Percentiles rank a stretch among this genome's conserved stretches.
These are phyloP conservation scores for Phymastichus coffea DNA, from an alignment of 1,140 invertebrate genomes.

Conservation along the genomic window DNA sequence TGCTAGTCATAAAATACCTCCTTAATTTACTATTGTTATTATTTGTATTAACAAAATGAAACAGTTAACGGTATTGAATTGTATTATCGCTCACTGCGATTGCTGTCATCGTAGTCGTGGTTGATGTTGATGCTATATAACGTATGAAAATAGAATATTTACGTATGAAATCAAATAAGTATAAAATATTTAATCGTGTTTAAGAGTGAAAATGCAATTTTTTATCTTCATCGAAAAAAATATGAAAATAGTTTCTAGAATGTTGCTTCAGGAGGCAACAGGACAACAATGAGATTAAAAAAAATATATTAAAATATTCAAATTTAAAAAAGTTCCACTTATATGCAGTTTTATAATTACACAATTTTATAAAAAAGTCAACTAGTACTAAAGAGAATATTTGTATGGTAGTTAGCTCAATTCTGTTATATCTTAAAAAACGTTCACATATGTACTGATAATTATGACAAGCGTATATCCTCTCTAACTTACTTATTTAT, in stretches of 20 bases:
- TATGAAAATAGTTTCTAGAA: neutral
- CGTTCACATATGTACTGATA: too few relatives aligned
- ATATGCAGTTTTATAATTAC: slow-evolving; percentile 9
- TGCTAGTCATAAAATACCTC: slow-evolving; percentile 19
- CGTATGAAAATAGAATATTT: too few relatives aligned
- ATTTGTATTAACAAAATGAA: neutral
- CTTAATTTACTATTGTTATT: neutral
- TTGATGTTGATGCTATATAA: too few relatives aligned
- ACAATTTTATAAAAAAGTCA: slow-evolving; percentile 5
- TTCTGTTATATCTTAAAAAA: too few relatives aligned
- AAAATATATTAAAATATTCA: neutral
- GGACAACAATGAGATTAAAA: neutral
- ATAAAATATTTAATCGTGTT: neutral
- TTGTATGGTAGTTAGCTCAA: too few relatives aligned
- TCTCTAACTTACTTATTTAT: too few relatives aligned
- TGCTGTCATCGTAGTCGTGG: neutral
- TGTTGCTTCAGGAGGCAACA: neutral
- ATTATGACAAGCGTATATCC: too few relatives aligned
- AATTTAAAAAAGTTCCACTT: neutral
- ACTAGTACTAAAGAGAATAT: neutral
- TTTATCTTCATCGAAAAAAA: neutral
- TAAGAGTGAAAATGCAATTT: neutral
- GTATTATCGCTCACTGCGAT: neutral
- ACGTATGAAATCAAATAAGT: too few relatives aligned
- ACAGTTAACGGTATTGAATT: neutral